These are phyloP conservation scores for Pseudochromis fuscus DNA, from an alignment of 2,797 vertebrate species.

Conservation along the genomic window DNA sequence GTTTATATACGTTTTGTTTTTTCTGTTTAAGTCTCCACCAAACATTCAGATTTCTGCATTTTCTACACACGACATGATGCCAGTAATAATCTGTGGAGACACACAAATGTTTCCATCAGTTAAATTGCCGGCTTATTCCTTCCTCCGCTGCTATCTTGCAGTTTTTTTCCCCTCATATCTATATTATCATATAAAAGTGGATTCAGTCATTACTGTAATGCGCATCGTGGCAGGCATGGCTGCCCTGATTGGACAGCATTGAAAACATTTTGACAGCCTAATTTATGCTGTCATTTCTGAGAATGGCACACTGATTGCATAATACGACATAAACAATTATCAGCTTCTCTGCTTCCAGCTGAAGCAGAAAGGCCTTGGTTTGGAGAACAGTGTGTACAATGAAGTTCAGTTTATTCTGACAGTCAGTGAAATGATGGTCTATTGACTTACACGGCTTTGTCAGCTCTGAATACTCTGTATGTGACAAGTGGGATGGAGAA, in stretches of 20 bases:
- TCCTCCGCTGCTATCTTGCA: background rate
- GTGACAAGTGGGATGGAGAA: constrained; percentile 3
- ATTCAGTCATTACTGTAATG: constrained; percentile 31
- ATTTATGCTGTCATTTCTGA: constrained; percentile 48
- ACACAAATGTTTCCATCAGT: background rate
- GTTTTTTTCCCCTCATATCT: background rate
- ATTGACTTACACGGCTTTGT: constrained; percentile 22
- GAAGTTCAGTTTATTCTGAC: constrained; percentile 29
- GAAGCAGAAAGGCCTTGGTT: constrained; percentile 18
- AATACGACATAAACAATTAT: constrained; percentile 65
- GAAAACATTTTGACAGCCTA: constrained; percentile 63
- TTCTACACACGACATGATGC: background rate
- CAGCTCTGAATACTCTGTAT: constrained; percentile 21
- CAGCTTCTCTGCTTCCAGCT: constrained; percentile 39
- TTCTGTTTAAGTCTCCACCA: too few relatives aligned
- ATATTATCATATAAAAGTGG: constrained; percentile 24
- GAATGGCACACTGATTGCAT: constrained; percentile 44
- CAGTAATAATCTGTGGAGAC: background rate
- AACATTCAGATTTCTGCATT: too few relatives aligned
- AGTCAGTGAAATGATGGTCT: constrained; percentile 11
- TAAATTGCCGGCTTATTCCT: background rate
- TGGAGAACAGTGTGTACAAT: constrained; percentile 22
- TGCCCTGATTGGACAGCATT: constrained; percentile 41
- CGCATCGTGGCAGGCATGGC: constrained; percentile 9
- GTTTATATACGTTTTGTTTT: too few relatives aligned